Percentiles rank a stretch among this genome's conserved stretches.
These are phyloP conservation scores for Molossus alvarezi DNA, from an alignment of 2,797 vertebrate genomes.

Conservation along the genomic window DNA sequence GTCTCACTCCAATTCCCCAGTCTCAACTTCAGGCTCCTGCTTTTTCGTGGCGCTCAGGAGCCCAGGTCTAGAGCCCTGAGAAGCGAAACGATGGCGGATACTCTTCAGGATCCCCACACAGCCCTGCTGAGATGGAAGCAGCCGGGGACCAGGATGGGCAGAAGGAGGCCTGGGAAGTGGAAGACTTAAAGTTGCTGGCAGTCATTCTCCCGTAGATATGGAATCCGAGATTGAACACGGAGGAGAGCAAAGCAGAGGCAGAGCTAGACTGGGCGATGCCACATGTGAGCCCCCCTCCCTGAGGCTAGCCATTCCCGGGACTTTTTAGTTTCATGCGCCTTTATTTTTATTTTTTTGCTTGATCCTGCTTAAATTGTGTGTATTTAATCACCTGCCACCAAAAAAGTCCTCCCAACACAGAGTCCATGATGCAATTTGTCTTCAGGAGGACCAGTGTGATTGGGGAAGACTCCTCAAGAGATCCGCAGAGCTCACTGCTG, in stretches of 20 bases:
- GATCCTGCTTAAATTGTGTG: neutral
- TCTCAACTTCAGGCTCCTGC: neutral
- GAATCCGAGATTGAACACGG: neutral
- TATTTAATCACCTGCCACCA: neutral
- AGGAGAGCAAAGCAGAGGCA: constrained; percentile 11
- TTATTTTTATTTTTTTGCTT: neutral
- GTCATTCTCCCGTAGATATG: neutral
- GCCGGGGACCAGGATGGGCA: neutral
- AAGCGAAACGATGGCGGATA: neutral
- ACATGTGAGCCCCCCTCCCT: neutral
- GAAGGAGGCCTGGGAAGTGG: neutral
- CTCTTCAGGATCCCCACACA: neutral
- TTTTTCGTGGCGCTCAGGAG: neutral
- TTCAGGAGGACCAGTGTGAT: neutral
- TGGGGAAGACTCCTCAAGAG: neutral
- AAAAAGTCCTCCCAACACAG: neutral
- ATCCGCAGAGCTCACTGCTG: neutral
- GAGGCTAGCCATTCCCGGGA: neutral
- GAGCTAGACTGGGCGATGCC: neutral
- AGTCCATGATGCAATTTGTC: constrained; percentile 32
- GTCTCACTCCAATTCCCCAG: neutral
- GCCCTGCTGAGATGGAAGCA: neutral
- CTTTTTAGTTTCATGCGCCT: neutral
- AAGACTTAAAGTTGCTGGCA: neutral
- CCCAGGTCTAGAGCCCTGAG: neutral